Evolutionary conservation across 2,113 vertebrate genomes (phyloP), one percentile per base, ranked within the genome.

Genomic region (Hepsetus odoe): DNA sequence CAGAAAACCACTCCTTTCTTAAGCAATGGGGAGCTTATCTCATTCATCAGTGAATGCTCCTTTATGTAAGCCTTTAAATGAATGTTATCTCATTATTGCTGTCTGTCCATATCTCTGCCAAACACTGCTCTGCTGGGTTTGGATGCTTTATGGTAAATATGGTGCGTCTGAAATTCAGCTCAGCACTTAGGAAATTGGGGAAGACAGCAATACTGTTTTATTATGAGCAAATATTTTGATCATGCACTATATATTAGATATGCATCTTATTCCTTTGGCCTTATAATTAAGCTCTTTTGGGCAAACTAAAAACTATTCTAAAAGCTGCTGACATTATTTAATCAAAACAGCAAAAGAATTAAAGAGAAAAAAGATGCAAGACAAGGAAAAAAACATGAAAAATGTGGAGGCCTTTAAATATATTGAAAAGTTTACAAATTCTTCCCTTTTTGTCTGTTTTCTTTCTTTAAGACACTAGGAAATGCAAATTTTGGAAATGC

Each of bases 1-100:
- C 53, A 51, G 32, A 74, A 51, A 74, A 56, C 62, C 64, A 64
- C 49, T 82, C 76, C 30, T 85, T 85, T 82, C 80, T 83, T 80
- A 80, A 77, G 70, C 84, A 82, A 80, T 78, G 51, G 71, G 78
- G 77, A 85, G 80, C 74, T 82, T 82, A 85, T 85, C 77, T 80
- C 79, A 74, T 82, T 83, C 77, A 82, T 80, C 80, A 42, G 35
- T 18, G 64, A 74, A 66, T 28, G 80, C 64, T 74, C 73, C 64
- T 76, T 82, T 82, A 74, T 71, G 49, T 42, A 74, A 74, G 69
- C 64, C 70, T 73, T 58, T 33, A 72, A 72, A 78, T 46, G 4
- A 80, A 82, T 78, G 80, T 85, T 78, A 74, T 81, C 79, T 74
- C 78, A 83, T 80, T 80, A 71, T 38, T 68, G 56, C 64, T 74